Conservation (phyloP, 2,113 vertebrate genomes). For the Eubucco bourcierii region DNA sequence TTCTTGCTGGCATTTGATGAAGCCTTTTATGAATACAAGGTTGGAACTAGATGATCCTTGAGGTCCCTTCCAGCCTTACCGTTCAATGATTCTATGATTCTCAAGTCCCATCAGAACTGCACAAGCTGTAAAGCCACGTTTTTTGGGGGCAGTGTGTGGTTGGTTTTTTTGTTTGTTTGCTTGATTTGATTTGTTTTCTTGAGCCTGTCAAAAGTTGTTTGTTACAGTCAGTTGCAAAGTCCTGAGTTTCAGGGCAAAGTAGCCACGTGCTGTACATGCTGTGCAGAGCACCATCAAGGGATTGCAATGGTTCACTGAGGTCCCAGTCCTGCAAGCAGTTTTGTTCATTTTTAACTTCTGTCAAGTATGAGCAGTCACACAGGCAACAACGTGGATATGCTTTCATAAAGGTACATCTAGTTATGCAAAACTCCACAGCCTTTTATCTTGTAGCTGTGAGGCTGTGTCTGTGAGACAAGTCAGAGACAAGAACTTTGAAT, state of each 20-base stretch:
- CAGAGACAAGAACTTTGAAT: background rate
- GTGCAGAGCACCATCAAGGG: background rate
- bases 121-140: background rate
- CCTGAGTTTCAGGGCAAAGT: background rate
- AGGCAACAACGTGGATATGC: background rate
- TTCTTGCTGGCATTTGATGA: background rate
- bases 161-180: background rate
- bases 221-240: background rate
- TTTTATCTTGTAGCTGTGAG: background rate
- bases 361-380: background rate
- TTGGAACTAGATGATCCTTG: no score
- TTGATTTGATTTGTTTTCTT: no score
- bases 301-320: background rate
- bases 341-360: slow-evolving; percentile 43
- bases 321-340: background rate
- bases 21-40: background rate
- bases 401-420: background rate
- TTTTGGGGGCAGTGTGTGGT: background rate
- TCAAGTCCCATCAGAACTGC: background rate
- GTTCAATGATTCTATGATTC: background rate
- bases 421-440: background rate
- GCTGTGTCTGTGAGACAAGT: background rate
- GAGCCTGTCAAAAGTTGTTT: background rate
- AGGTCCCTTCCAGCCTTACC: no score
- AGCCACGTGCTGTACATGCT: background rate